Evolutionary conservation across 2,888 invertebrate species (phyloP), one percentile per base, ranked within the genome.

Genomic region (Neoscelio sp.): DNA sequence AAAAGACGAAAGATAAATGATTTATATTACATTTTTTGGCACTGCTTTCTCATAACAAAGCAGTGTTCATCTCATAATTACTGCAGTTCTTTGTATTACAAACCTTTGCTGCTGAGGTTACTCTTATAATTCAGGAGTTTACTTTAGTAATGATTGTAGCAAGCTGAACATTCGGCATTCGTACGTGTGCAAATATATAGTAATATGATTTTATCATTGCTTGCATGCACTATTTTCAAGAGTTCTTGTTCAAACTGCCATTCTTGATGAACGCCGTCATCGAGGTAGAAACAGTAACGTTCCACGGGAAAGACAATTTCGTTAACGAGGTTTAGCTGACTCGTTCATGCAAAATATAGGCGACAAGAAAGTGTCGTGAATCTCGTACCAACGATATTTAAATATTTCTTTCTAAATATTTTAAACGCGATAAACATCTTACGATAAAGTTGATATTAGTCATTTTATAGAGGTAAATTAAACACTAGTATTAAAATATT

Each of bases 111-210:
- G 15, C 67, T 35, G 58, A 28, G 56, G 48, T 67, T 67, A 15
- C 46, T 68, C 64, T 79, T 76, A 82, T 81, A 85, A 83, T 83
- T 82, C 80, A 65, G 71, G 79, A 81, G 82, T 85, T 84, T 82
- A 81, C 83, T 82, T 80, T 75, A 65, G 75, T 81, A 82, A 84
- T 82, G 78, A 81, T 62, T 48, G 79, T 78, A 85, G 82, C 78
- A 80, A 82, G 75, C 78, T 44, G 52, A 62, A 68, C 62, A 60
- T 46, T 80, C 79, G 77, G 75, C 67, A 71, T 60, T 74, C 78
- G 77, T 80, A 70, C 75, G 73, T 64, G 52, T 58, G 68, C 44
- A 77, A 64, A 70, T 64, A 48, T 50, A 54, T 33, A 46, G 56
- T 74, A 74, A 65, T 64, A 65, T 64, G 73, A 74, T 74, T 74